phyloP scores from a whole-genome alignment of 2,888 invertebrate genomes.

The Drosophila prolongata region DNA sequence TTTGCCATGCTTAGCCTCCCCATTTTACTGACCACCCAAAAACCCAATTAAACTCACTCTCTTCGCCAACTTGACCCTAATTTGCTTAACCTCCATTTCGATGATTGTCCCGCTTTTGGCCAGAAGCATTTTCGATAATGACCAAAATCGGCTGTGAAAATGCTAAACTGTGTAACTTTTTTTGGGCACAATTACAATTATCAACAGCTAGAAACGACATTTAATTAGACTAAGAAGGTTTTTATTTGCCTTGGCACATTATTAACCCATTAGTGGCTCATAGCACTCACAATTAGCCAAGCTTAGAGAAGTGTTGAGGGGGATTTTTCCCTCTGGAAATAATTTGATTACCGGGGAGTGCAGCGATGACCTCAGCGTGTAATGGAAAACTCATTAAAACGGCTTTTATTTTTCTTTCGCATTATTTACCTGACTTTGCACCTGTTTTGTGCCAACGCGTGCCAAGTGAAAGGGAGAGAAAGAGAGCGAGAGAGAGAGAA shows the following conservation, averaged over 20 bases:
- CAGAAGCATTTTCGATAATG: conserved; percentile 46
- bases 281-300: conserved; percentile 38
- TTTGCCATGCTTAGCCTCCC: too few species aligned
- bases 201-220: conserved; percentile 41
- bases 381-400: conserved; percentile 41
- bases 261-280: conserved; percentile 71
- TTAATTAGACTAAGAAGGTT: conserved; percentile 53
- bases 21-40: neutral
- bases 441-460: conserved; percentile 38
- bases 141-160: conserved; percentile 25
- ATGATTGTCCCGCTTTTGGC: conserved; percentile 45
- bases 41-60: neutral
- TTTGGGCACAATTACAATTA: conserved; percentile 35
- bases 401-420: conserved; percentile 22
- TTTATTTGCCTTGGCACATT: conserved; percentile 50
- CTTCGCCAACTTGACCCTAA: conserved; percentile 35
- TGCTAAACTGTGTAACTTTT: conserved; percentile 13
- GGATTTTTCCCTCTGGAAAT: conserved; percentile 51
- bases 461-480: conserved; percentile 40
- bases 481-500: conserved; percentile 1
- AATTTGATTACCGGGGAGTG: conserved; percentile 64
- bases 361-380: conserved; percentile 65
- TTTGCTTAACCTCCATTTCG: conserved; percentile 34
- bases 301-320: conserved; percentile 10
- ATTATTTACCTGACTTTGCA: conserved; percentile 32